These are phyloP conservation scores for Macrotrachela quadricornifera DNA, from an alignment of 1,140 invertebrate genomes.

Conservation along the genomic window DNA sequence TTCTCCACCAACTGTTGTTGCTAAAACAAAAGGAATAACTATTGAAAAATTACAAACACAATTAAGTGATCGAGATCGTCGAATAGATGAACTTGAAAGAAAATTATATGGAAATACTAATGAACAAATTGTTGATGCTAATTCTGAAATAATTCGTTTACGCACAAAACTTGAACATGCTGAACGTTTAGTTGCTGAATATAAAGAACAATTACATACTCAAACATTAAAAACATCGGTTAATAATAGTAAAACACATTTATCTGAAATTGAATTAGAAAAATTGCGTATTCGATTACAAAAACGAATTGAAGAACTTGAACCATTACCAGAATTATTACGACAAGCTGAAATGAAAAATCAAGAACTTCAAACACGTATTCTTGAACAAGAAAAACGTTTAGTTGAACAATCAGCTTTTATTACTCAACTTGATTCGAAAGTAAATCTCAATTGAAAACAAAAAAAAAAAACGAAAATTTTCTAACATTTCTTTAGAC, in stretches of 20 bases:
- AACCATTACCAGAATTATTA: conserved; percentile 27
- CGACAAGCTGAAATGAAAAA: conserved; percentile 23
- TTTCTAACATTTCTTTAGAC: too few species aligned
- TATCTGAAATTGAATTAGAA: conserved; percentile 21
- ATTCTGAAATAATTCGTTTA: conserved; percentile 18
- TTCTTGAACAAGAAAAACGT: conserved; percentile 17
- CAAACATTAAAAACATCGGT: conserved; percentile 15
- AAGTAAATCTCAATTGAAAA: conserved; percentile 12
- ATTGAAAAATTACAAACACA: too few species aligned
- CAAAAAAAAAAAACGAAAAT: too few species aligned
- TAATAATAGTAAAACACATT: conserved; percentile 15
- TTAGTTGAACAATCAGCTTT: conserved; percentile 19
- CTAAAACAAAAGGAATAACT: too few species aligned
- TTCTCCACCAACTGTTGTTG: too few species aligned
- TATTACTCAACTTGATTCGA: conserved; percentile 21
- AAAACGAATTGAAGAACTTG: conserved; percentile 24
- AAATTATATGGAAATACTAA: too few species aligned
- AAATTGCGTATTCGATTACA: conserved; percentile 20
- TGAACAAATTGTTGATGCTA: conserved; percentile 12
- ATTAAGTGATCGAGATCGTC: too few species aligned
- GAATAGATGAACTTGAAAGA: too few species aligned
- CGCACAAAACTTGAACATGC: conserved; percentile 20
- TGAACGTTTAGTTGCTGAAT: conserved; percentile 24
- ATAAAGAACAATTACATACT: conserved; percentile 20
- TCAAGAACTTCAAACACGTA: conserved; percentile 20